phyloP scores from a whole-genome alignment of 2,797 vertebrate species.

The Danio jaintianensis region DNA sequence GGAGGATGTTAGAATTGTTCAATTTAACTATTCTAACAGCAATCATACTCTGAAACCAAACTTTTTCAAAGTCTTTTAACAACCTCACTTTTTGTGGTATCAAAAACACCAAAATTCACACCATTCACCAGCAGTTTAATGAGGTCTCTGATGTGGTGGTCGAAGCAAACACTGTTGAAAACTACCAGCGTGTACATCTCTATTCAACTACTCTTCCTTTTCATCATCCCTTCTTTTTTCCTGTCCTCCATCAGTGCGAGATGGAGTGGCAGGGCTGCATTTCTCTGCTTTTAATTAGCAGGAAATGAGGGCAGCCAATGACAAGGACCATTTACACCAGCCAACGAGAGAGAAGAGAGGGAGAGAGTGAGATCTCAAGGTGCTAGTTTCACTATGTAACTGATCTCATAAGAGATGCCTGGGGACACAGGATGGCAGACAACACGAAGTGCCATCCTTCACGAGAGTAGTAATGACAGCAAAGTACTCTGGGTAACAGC shows the following conservation, averaged over 20 bases:
- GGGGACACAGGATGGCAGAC: conserved; percentile 47
- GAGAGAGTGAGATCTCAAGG: conserved; percentile 48
- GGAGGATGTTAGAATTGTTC: too few relatives aligned
- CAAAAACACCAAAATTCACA: background rate
- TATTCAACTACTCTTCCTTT: background rate
- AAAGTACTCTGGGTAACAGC: conserved; percentile 32
- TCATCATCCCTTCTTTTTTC: background rate
- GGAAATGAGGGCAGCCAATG: conserved; percentile 67
- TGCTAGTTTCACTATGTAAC: conserved; percentile 47
- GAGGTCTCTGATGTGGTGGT: background rate
- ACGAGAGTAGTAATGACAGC: conserved; percentile 31
- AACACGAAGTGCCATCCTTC: conserved; percentile 33
- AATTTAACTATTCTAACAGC: too few relatives aligned
- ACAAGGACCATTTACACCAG: conserved; percentile 65
- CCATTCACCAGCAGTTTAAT: background rate
- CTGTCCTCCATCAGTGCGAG: conserved; percentile 1
- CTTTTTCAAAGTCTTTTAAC: conserved; percentile 6
- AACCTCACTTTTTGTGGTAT: too few relatives aligned
- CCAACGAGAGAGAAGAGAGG: conserved; percentile 27
- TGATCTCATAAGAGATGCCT: conserved; percentile 52
- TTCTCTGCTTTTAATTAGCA: conserved; percentile 61
- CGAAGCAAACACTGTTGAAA: conserved; percentile 20
- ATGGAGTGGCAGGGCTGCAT: conserved; percentile 16
- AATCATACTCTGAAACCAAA: background rate
- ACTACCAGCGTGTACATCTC: background rate